Evolutionary conservation across 2,797 vertebrate genomes (phyloP).

Genomic region (Remorina albescens): DNA sequence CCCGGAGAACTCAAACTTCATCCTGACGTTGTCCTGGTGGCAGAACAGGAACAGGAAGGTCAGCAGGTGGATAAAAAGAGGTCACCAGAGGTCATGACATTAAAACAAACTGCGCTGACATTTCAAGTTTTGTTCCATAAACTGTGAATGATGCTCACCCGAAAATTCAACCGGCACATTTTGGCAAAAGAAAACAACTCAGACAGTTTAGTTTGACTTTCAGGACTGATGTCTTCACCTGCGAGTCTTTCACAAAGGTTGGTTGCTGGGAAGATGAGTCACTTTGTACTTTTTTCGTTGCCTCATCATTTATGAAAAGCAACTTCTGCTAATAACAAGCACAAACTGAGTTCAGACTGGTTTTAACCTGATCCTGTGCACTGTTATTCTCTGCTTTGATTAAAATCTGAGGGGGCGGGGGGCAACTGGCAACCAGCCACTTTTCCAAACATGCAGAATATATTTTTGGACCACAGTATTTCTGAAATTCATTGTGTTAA

Average conservation of each 20-base stretch:
- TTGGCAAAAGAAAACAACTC: neutral
- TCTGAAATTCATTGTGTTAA: slow-evolving; percentile 34
- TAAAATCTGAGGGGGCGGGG: slow-evolving; percentile 36
- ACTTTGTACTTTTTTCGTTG: neutral
- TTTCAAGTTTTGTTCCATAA: neutral
- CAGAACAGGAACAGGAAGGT: slow-evolving; percentile 25
- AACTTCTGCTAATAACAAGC: slow-evolving; percentile 8
- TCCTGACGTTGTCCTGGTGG: slow-evolving; percentile 86
- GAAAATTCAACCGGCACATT: neutral
- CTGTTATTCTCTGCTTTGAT: slow-evolving; percentile 9
- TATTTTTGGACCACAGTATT: slow-evolving; percentile 41
- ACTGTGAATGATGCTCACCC: neutral
- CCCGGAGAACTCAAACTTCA: slow-evolving; percentile 93
- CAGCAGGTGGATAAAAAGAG: slow-evolving; percentile 2
- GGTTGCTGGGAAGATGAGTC: neutral
- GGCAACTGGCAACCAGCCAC: slow-evolving; percentile 20
- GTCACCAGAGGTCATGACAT: neutral
- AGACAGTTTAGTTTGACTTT: neutral
- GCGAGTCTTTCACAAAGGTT: slow-evolving; percentile 6
- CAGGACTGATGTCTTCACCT: neutral
- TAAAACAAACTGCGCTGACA: neutral
- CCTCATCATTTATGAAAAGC: slow-evolving; percentile 21
- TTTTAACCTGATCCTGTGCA: slow-evolving; percentile 18
- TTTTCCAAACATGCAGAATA: slow-evolving; percentile 10
- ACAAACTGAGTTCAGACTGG: slow-evolving; percentile 12